Evolutionary conservation across 2,113 vertebrate species (phyloP).

Genomic region (Onychostoma macrolepis): DNA sequence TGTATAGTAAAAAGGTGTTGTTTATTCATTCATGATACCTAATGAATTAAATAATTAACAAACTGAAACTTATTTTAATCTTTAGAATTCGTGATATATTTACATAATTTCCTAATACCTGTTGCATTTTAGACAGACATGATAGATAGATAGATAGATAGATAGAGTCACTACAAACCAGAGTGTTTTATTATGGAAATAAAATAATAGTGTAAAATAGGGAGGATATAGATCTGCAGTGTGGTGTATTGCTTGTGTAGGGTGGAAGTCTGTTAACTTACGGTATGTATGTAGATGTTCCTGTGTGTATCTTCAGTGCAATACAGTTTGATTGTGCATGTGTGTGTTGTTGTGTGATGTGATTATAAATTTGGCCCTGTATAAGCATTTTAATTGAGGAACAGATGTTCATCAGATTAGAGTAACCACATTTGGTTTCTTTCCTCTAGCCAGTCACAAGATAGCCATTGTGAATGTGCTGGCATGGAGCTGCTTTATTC

Average conservation of each 20-base stretch:
- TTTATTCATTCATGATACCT: no score
- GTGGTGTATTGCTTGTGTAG: neutral
- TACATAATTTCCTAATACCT: no score
- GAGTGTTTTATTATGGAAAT: neutral
- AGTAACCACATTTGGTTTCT: slow-evolving; percentile 15
- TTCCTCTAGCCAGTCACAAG: slow-evolving; percentile 29
- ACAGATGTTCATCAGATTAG: slow-evolving; percentile 41
- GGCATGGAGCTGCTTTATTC: neutral
- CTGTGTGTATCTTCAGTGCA: neutral
- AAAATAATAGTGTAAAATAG: neutral
- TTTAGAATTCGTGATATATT: no score
- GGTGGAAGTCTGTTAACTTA: no score
- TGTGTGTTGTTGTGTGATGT: slow-evolving; percentile 17
- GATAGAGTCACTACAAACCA: neutral
- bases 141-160: no score
- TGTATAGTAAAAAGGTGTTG: no score
- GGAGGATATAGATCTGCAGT: no score
- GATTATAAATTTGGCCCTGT: slow-evolving; percentile 27
- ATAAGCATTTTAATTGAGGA: slow-evolving; percentile 38
- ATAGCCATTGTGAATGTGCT: neutral
- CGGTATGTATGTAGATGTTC: slow-evolving; percentile 7
- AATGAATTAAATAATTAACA: no score
- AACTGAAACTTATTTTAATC: no score
- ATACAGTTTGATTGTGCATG: neutral
- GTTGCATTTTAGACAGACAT: neutral